Evolutionary conservation across 2,888 invertebrate species (phyloP), one percentile per base, ranked within the genome.

Genomic region (Cataglyphis rosenhaueri): DNA sequence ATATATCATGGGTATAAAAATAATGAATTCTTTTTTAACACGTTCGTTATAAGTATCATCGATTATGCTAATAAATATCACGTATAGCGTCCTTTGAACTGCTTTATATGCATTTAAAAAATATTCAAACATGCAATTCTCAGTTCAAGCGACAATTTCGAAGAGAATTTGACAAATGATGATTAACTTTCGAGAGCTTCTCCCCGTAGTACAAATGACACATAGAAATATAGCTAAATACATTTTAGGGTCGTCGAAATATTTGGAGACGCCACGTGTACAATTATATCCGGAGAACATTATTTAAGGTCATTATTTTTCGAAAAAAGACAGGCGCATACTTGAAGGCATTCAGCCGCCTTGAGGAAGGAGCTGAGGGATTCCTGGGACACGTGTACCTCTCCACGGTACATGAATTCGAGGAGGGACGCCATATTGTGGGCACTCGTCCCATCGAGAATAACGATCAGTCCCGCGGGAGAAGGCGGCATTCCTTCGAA

Each of bases 381-480:
- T 95, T 98, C 98, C 95, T 98, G 98, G 92, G 98, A 98, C 92
- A 98, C 98, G 95, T 98, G 98, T 91, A 98, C 98, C 95, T 98
- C 98, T 84, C 98, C 98, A 95, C 98, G 98, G 96, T 98, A 98
- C 98, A 98, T 98, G 95, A 98, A 98, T 95, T 98, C 98, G 89
- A 98, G 96, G 89, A 98, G 96, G 65, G 98, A 98, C 88, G 98
- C 97, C 98, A 98, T 98, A 95, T 98, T 98, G 94, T 97, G 97
- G 84, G 98, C 98, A 90, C 97, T 97, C 91, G 98, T 98, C 88
- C 98, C 98, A 95, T 98, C 98, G 94, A 98, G 95, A 94, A 98
- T 98, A 93, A 98, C 98, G 93, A 98, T 97, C 93, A 98, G 96
- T 89, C 96, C 96, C 86, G 97, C 97, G 94, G 97, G 97, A 93